Percentiles rank a stretch among this genome's conserved stretches.
Conservation (phyloP, 2,113 vertebrate genomes). For the Onychorhynchus coronatus region DNA sequence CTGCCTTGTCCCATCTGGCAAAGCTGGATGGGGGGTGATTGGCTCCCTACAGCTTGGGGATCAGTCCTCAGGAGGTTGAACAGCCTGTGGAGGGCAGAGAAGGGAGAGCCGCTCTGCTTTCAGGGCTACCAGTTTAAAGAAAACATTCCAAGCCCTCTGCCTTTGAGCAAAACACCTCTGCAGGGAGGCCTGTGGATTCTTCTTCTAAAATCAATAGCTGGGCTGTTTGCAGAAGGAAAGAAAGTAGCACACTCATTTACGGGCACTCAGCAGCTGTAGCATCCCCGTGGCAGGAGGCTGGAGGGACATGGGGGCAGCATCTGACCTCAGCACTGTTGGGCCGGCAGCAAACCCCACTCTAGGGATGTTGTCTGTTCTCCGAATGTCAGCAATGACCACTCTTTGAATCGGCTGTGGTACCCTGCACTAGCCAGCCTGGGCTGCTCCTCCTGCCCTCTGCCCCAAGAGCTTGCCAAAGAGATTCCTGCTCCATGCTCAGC, state of each 20-base stretch:
- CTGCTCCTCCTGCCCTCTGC: not conserved
- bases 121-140: not conserved
- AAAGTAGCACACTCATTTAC: not conserved
- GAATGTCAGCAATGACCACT: not conserved
- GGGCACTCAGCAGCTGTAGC: not conserved
- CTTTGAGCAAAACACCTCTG: conserved; percentile 45
- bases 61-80: not conserved
- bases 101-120: not conserved
- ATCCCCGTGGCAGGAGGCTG: not conserved
- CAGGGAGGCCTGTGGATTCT: not conserved
- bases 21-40: not conserved
- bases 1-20: not conserved
- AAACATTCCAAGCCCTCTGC: conserved; percentile 20
- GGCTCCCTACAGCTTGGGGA: not conserved
- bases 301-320: not conserved
- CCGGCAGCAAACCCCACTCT: not conserved
- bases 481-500: not conserved
- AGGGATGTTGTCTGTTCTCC: not conserved
- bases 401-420: not conserved
- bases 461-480: not conserved
- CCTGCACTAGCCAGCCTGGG: not conserved
- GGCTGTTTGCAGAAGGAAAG: conserved; percentile 11
- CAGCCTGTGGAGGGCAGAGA: not conserved
- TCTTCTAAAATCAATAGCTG: conserved; percentile 65
- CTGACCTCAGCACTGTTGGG: not conserved